phyloP scores from a whole-genome alignment of 2,888 invertebrate species.

The Brenthis daphne region DNA sequence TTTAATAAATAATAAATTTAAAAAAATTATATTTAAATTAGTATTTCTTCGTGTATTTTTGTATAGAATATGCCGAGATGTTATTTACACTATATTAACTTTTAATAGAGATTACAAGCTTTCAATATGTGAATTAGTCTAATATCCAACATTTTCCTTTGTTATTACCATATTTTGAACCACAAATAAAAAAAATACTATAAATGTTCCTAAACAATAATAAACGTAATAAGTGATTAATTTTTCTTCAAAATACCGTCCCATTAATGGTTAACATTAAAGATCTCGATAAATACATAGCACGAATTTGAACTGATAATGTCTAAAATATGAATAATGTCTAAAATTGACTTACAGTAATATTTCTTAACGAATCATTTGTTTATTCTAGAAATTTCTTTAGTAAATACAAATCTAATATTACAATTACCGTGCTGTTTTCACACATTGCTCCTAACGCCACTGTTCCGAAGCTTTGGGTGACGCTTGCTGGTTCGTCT shows the following conservation, averaged over 20 bases:
- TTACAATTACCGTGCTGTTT: conserved; percentile 14
- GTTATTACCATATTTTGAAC: background rate
- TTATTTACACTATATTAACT: background rate
- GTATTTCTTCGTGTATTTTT: no score
- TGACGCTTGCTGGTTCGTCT: conserved; percentile 9
- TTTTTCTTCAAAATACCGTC: background rate
- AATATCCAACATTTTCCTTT: background rate
- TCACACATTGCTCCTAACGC: background rate
- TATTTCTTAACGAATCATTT: no score
- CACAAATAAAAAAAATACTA: background rate
- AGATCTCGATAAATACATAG: background rate
- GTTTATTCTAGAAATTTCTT: background rate
- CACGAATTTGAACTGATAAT: no score
- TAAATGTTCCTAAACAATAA: background rate
- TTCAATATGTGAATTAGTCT: no score
- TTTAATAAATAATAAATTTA: no score
- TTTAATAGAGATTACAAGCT: no score
- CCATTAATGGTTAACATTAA: background rate
- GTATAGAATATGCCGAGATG: background rate
- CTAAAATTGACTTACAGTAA: no score
- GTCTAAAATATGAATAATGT: no score
- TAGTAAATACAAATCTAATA: background rate
- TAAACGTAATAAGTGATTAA: background rate
- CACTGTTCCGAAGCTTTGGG: conserved; percentile 4
- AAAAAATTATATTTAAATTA: no score